Evolutionary conservation across 2,888 invertebrate species (phyloP).

Genomic region (Drosophila meridiana): DNA sequence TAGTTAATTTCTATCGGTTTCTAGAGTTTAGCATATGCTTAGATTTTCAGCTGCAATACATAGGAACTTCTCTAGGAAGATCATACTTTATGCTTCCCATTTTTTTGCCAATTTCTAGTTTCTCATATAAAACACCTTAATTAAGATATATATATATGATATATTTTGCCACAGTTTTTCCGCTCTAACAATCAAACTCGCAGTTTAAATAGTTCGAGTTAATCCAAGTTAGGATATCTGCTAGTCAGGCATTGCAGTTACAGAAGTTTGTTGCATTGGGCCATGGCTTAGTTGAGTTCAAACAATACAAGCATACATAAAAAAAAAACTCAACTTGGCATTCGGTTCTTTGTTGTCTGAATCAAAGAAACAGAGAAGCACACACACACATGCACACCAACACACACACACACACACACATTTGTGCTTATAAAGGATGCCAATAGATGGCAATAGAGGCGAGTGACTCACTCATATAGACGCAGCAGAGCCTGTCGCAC

Average conservation of each 20-base stretch:
- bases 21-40: neutral
- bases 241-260: neutral
- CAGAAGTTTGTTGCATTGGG: conserved; percentile 21
- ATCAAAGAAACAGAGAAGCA: conserved; percentile 8
- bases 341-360: conserved; percentile 51
- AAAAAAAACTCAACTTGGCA: conserved; percentile 26
- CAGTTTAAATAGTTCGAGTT: neutral
- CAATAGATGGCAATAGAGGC: conserved; percentile 21
- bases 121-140: neutral
- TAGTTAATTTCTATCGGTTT: neutral
- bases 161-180: neutral
- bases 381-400: neutral
- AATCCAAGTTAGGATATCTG: neutral
- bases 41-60: neutral
- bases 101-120: neutral
- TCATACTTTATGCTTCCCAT: neutral
- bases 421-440: conserved; percentile 31
- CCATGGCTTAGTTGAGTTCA: conserved; percentile 30
- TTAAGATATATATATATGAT: neutral
- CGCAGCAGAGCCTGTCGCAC: conserved; percentile 32
- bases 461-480: conserved; percentile 33
- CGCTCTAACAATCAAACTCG: neutral
- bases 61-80: neutral
- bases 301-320: neutral
- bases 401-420: neutral